phyloP scores from a whole-genome alignment of 2,797 vertebrate species.

The Micromesistius poutassou region DNA sequence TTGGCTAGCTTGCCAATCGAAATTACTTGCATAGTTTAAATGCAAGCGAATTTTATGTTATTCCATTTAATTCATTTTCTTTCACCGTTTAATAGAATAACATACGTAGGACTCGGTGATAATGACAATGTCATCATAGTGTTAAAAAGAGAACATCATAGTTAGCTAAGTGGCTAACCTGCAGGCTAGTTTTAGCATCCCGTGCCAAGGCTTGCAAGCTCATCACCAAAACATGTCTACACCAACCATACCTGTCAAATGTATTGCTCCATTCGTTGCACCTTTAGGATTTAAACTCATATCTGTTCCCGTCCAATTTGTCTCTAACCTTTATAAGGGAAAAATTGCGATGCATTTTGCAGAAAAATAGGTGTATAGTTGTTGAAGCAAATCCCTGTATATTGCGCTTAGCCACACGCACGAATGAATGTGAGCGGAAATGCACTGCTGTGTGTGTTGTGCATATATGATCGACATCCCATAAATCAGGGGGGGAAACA shows the following conservation, averaged over 20 bases:
- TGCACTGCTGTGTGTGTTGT: slow-evolving; percentile 2
- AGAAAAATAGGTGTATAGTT: not conserved
- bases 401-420: slow-evolving; percentile 1
- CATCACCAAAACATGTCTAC: slow-evolving; percentile 14
- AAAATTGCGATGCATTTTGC: not conserved
- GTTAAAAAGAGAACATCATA: not conserved
- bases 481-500: not conserved
- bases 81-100: not conserved
- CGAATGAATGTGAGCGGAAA: slow-evolving; percentile 8
- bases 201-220: slow-evolving; percentile 2
- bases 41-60: not conserved
- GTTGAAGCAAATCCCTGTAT: not conserved
- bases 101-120: not conserved
- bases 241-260: slow-evolving; percentile 12
- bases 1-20: not conserved
- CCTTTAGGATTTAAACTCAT: slow-evolving; percentile 3
- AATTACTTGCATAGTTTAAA: too few species aligned
- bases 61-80: not conserved
- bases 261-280: slow-evolving; percentile 2
- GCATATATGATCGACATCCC: not conserved
- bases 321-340: not conserved
- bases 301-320: not conserved
- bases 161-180: not conserved
- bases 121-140: not conserved
- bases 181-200: slow-evolving; percentile 14